These are phyloP conservation scores for Campylorhamphus procurvoides DNA, from an alignment of 2,113 vertebrate genomes.

Conservation along the genomic window DNA sequence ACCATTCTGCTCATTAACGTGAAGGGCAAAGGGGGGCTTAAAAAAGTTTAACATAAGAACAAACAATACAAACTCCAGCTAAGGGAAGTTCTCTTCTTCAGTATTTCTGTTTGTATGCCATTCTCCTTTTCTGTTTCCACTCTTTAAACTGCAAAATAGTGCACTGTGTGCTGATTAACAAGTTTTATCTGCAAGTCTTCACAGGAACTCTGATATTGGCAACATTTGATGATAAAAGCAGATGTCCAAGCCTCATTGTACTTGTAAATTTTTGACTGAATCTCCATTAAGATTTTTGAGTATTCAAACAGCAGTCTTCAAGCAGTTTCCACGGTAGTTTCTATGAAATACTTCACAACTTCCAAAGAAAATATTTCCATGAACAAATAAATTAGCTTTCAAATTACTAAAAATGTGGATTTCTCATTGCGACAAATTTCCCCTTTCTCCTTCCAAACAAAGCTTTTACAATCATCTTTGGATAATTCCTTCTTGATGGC, in stretches of 20 bases:
- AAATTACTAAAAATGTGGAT: slow-evolving; percentile 1
- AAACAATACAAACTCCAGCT: background rate
- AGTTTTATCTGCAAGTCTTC: background rate
- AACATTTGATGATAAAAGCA: background rate
- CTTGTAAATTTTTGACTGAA: slow-evolving; percentile 33
- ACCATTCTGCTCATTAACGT: background rate
- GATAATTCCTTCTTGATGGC: slow-evolving; percentile 5
- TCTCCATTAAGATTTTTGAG: background rate
- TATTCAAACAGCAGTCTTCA: slow-evolving; percentile 14
- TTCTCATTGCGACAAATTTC: slow-evolving; percentile 33
- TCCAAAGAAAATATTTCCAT: slow-evolving; percentile 43
- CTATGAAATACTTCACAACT: slow-evolving; percentile 27
- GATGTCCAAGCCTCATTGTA: background rate
- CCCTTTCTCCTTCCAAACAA: slow-evolving; percentile 30
- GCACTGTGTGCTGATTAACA: background rate
- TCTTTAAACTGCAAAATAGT: background rate
- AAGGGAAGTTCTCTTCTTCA: background rate
- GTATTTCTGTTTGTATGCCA: background rate
- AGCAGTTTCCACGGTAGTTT: slow-evolving; percentile 9
- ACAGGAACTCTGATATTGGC: background rate
- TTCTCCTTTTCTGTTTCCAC: background rate
- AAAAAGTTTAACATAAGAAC: background rate
- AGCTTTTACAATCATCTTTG: background rate
- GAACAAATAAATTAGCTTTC: slow-evolving; percentile 42
- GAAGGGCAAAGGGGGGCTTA: background rate